phyloP scores from a whole-genome alignment of 35 echinoderm and acorn worm species.

The Heliocidaris erythrogramma region DNA sequence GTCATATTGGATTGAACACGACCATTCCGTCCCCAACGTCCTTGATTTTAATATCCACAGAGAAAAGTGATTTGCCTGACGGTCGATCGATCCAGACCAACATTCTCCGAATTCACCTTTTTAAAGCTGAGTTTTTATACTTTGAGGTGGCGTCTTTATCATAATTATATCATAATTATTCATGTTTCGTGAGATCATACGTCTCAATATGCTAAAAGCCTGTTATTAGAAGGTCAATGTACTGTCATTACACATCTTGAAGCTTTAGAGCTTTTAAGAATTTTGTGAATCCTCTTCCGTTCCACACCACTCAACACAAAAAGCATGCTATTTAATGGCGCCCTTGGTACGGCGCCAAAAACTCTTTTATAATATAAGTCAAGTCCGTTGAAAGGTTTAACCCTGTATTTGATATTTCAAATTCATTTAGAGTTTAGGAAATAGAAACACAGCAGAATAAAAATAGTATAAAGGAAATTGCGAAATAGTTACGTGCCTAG shows the following conservation, averaged over 20 bases:
- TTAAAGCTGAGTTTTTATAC: background rate
- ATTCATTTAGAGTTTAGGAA: background rate
- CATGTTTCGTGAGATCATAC: no score
- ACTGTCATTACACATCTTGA: no score
- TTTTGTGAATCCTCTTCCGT: no score
- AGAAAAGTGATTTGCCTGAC: background rate
- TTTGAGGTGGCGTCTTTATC: background rate
- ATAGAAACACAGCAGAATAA: no score
- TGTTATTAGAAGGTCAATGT: no score
- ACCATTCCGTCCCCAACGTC: background rate
- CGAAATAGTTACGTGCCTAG: background rate
- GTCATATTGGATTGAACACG: background rate
- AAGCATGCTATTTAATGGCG: background rate
- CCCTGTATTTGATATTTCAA: background rate
- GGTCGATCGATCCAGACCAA: background rate
- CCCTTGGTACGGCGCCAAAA: background rate
- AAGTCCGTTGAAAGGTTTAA: background rate
- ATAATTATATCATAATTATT: no score
- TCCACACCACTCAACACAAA: no score
- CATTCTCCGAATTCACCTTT: background rate
- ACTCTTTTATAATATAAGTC: background rate
- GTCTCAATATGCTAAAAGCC: no score
- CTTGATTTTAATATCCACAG: background rate
- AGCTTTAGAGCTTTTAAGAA: no score
- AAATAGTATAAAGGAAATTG: background rate